phyloP scores from a whole-genome alignment of 2,888 invertebrate genomes.

The Alviniconcha strummeri region DNA sequence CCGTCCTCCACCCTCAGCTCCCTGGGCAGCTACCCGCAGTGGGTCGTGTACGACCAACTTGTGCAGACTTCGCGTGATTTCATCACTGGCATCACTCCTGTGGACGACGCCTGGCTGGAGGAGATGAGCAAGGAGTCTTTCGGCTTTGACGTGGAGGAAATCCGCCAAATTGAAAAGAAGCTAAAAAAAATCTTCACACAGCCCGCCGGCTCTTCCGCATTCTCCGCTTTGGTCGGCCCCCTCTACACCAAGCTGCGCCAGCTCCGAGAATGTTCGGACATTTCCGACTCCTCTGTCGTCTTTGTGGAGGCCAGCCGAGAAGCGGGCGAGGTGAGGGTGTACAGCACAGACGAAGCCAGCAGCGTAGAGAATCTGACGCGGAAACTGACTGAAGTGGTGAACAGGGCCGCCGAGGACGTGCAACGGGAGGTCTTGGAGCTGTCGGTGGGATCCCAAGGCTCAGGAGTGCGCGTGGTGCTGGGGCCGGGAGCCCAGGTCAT shows the following conservation, averaged over 20 bases:
- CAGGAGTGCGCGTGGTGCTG: conserved; percentile 48
- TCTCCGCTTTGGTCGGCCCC: conserved; percentile 53
- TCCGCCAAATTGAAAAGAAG: conserved; percentile 36
- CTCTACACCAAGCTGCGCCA: conserved; percentile 48
- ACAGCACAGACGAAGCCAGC: conserved; percentile 30
- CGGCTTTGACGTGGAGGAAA: conserved; percentile 40
- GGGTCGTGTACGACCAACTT: conserved; percentile 61
- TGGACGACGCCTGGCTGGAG: conserved; percentile 51
- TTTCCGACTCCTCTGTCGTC: conserved; percentile 28
- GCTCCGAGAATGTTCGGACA: conserved; percentile 44
- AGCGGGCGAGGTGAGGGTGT: conserved; percentile 51
- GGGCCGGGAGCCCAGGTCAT: conserved; percentile 49
- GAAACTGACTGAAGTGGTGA: neutral
- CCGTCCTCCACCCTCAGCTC: conserved; percentile 60
- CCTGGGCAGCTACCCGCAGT: conserved; percentile 55
- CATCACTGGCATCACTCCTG: conserved; percentile 59
- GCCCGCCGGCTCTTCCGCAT: conserved; percentile 48
- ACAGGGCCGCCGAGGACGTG: conserved; percentile 34
- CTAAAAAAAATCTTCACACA: conserved; percentile 42
- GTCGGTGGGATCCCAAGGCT: conserved; percentile 34
- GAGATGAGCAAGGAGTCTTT: conserved; percentile 39
- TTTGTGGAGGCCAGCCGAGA: conserved; percentile 54
- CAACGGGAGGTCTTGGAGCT: conserved; percentile 41
- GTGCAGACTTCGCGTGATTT: conserved; percentile 59
- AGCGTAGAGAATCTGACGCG: neutral